A percentile compares a stretch with the other conserved stretches of the same genome.
phyloP scores from a whole-genome alignment of 2,888 invertebrate species.

The Rhagophthalmus giganteus region DNA sequence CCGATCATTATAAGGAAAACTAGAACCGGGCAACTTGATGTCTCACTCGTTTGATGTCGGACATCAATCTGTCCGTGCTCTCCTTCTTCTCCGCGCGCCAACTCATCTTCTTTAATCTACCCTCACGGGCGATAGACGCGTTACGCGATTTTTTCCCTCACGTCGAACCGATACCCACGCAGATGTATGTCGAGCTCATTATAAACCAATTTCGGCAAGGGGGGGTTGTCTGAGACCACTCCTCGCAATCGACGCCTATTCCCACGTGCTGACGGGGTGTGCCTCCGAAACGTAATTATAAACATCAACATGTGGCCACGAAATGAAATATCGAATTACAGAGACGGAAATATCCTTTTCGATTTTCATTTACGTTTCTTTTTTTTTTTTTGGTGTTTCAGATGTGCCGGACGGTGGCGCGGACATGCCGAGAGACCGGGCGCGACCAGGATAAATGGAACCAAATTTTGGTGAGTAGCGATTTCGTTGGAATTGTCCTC shows the following conservation, averaged over 20 bases:
- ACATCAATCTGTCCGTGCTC: conserved; percentile 19
- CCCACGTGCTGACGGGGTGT: conserved; percentile 17
- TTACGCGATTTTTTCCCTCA: no score
- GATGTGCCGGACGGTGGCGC: no score
- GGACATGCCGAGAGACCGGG: no score
- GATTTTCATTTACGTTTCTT: no score
- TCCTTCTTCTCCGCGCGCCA: conserved; percentile 2
- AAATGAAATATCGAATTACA: conserved; percentile 1
- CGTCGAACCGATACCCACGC: no score
- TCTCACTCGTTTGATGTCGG: conserved; percentile 40
- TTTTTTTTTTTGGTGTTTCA: no score
- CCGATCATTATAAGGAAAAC: conserved; percentile 46
- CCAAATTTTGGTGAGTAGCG: conserved; percentile 10
- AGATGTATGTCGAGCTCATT: conserved; percentile 9
- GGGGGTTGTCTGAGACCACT: conserved; percentile 14
- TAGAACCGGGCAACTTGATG: conserved; percentile 45
- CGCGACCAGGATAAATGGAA: no score
- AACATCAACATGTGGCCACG: conserved; percentile 16
- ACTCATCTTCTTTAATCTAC: conserved; percentile 8
- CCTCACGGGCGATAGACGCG: not conserved
- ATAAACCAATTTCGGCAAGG: conserved; percentile 8
- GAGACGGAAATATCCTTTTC: no score
- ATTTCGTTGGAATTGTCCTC: no score
- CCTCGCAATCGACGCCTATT: conserved; percentile 8
- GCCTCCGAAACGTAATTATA: conserved; percentile 7